Base-by-base conservation (phyloP, 1,140 invertebrate species). In the Bombus picipes region DNA sequence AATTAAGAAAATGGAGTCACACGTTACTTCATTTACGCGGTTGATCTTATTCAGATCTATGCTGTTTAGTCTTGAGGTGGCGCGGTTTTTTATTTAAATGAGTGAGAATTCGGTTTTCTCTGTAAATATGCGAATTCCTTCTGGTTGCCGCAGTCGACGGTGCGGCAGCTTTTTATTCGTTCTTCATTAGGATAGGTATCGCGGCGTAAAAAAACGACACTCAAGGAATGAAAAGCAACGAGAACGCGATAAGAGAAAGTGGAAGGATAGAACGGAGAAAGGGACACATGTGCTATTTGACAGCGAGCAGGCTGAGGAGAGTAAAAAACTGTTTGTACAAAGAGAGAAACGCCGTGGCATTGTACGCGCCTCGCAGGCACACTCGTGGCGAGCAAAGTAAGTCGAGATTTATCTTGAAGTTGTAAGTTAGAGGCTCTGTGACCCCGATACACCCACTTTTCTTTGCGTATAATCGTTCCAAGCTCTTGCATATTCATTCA, bases 331-430 rank as follows among this genome's bases (percentile, higher is more conserved):
- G 65, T 71, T 72, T 43, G 83, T 25, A 62, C 66, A 84, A 62
- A 84, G 76, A n/a, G 41, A 57, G 66, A 68, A 37, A 22, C 9
- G 25, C 53, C 71, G 32, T 53, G 65, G 53, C 57, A 28, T 71
- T 70, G 68, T 18, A 25, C 43, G 76, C 65, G 88, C 75, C 75
- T 72, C 8, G 18, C 43, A 73, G 65, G 83, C 76, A 65, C 43
- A 39, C 81, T 68, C 59, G 72, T 62, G 66, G 81, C 70, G 53
- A 74, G 75, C 86, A 79, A 88, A 89, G 70, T 78, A 76, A 77
- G 72, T 71, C 70, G 79, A 83, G 88, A 89, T 89, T 89, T 86
- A 89, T 89, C 88, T 85, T 80, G 6, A 73, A 80, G 76, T 80
- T 68, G 76, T 62, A 72, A 85, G 68, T 77, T 62, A n/a, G 83